Evolutionary conservation across 2,797 vertebrate species (phyloP).

Genomic region (Sebastes kiyomatsui): DNA sequence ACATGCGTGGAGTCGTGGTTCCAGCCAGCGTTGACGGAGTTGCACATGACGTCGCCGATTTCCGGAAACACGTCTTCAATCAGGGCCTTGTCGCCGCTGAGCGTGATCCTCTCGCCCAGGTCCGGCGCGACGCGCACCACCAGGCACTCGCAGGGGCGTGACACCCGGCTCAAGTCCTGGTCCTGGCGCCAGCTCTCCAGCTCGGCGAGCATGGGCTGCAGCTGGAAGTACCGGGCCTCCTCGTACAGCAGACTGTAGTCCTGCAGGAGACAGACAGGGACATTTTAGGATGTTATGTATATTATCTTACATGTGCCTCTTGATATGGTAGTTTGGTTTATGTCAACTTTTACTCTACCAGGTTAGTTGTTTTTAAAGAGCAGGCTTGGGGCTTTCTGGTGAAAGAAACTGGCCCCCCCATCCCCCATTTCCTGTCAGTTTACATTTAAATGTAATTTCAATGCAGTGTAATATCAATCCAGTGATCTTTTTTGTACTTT

Average conservation of each 20-base stretch:
- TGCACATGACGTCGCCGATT: slow-evolving; percentile 98
- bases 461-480: not conserved
- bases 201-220: slow-evolving; percentile 95
- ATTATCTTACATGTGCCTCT: not conserved
- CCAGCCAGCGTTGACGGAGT: slow-evolving; percentile 97
- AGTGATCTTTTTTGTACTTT: not conserved
- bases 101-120: slow-evolving; percentile 94
- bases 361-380: not conserved
- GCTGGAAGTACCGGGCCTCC: slow-evolving; percentile 98
- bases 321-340: not conserved
- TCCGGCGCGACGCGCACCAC: slow-evolving; percentile 97
- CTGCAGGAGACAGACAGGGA: slow-evolving; percentile 64
- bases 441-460: not conserved
- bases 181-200: slow-evolving; percentile 98
- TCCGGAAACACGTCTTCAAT: slow-evolving; percentile 98
- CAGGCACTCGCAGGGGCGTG: slow-evolving; percentile 94
- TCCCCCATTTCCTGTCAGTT: not conserved
- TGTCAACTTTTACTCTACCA: not conserved
- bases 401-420: not conserved
- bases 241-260: slow-evolving; percentile 97
- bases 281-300: not conserved
- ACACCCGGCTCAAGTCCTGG: slow-evolving; percentile 89
- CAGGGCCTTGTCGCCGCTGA: slow-evolving; percentile 96
- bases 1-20: slow-evolving; percentile 98
- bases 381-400: not conserved